Percentiles rank a stretch among this genome's conserved stretches.
Conservation (phyloP, 1,140 invertebrate species). For the Hycleus cichorii region DNA sequence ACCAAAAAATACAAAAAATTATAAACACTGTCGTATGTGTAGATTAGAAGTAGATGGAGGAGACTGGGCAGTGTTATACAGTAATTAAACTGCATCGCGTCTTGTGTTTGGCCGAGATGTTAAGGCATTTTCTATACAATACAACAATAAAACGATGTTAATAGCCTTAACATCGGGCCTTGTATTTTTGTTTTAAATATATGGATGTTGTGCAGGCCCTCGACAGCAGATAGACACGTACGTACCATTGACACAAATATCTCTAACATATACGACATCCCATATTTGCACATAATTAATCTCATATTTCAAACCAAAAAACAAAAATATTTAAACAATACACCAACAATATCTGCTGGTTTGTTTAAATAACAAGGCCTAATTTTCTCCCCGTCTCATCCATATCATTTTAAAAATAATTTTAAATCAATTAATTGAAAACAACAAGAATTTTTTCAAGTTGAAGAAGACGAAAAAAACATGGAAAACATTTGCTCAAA, state of each 20-base stretch:
- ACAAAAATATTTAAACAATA: too few relatives aligned
- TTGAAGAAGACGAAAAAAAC: not conserved
- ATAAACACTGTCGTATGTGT: conserved; percentile 40
- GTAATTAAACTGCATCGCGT: conserved; percentile 27
- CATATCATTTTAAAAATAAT: conserved; percentile 4
- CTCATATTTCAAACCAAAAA: too few relatives aligned
- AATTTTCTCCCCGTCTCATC: conserved; percentile 1
- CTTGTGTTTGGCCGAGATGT: conserved; percentile 9
- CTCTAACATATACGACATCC: not conserved
- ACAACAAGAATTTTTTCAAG: too few relatives aligned
- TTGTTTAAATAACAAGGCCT: not conserved
- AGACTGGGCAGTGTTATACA: conserved; percentile 41
- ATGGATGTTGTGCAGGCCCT: conserved; percentile 9
- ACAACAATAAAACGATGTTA: not conserved
- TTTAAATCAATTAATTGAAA: not conserved
- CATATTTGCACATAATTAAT: too few relatives aligned
- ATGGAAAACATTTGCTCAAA: conserved; percentile 21
- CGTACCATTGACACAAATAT: conserved; percentile 10
- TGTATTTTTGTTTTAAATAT: not conserved
- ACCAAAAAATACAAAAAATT: conserved; percentile 12
- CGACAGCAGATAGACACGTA: conserved; percentile 10
- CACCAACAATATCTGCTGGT: too few relatives aligned
- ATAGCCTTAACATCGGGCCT: conserved; percentile 9
- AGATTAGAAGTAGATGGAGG: conserved; percentile 38
- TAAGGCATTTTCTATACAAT: not conserved